phyloP scores from a whole-genome alignment of 2,797 vertebrate genomes.

The Rachycentron canadum region DNA sequence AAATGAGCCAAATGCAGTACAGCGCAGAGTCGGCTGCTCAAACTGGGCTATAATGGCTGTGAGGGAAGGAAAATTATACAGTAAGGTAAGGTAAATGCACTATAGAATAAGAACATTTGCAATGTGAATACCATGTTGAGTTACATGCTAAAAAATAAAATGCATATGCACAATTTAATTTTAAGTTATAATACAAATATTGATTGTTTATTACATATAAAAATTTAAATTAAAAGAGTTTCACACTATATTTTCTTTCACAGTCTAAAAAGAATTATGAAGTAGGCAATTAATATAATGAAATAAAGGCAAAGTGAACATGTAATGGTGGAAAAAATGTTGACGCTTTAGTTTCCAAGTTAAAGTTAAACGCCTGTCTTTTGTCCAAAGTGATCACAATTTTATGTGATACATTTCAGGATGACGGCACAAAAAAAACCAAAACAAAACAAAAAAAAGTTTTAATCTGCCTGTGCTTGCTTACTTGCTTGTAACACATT shows the following conservation, averaged over 20 bases:
- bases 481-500: slow-evolving; percentile 1
- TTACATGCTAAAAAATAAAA: slow-evolving; percentile 3
- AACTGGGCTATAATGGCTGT: slow-evolving; percentile 29
- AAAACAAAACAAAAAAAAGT: background rate
- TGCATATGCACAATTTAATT: background rate
- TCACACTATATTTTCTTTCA: background rate
- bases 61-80: slow-evolving; percentile 26
- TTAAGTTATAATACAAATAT: background rate
- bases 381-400: background rate
- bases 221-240: too few relatives aligned
- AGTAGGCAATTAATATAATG: background rate
- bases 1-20: slow-evolving; percentile 33
- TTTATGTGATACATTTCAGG: background rate
- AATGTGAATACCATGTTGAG: background rate
- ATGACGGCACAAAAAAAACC: background rate
- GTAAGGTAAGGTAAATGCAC: slow-evolving; percentile 5
- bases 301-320: background rate
- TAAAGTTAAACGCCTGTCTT: background rate
- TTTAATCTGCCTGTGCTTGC: background rate
- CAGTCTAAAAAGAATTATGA: background rate
- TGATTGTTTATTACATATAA: too few relatives aligned
- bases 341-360: background rate
- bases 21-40: slow-evolving; percentile 11
- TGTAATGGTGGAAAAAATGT: background rate
- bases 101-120: background rate